phyloP scores from a whole-genome alignment of 2,113 vertebrate genomes.

The Aix galericulata region DNA sequence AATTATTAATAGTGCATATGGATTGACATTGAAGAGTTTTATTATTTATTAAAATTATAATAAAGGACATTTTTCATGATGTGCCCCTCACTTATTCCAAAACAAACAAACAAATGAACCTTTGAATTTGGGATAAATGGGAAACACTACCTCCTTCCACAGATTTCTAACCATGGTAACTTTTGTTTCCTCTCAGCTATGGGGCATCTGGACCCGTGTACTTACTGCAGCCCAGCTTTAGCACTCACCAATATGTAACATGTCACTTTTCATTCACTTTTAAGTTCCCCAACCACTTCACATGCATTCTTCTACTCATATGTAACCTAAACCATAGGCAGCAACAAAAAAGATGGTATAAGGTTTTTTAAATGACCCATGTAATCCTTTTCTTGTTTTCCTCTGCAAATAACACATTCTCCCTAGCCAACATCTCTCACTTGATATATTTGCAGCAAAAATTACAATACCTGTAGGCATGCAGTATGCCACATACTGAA shows the following conservation, averaged over 20 bases:
- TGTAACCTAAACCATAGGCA: neutral
- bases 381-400: neutral
- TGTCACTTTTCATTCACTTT: too few species aligned
- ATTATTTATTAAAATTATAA: neutral
- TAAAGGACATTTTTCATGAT: neutral
- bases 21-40: neutral
- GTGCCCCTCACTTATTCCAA: neutral
- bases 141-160: neutral
- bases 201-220: neutral
- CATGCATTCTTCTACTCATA: neutral
- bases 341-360: neutral
- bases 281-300: neutral
- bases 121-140: neutral
- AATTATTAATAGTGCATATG: neutral
- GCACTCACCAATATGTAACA: rapidly evolving
- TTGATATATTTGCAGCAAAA: neutral
- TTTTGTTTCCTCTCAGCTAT: neutral
- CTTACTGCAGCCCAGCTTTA: neutral
- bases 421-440: neutral
- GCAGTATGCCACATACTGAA: neutral
- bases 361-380: neutral
- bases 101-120: too few species aligned
- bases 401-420: neutral
- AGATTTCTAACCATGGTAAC: neutral
- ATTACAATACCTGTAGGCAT: neutral